Conservation (phyloP, 2,888 invertebrate genomes). For the Standfussiana lucernea region DNA sequence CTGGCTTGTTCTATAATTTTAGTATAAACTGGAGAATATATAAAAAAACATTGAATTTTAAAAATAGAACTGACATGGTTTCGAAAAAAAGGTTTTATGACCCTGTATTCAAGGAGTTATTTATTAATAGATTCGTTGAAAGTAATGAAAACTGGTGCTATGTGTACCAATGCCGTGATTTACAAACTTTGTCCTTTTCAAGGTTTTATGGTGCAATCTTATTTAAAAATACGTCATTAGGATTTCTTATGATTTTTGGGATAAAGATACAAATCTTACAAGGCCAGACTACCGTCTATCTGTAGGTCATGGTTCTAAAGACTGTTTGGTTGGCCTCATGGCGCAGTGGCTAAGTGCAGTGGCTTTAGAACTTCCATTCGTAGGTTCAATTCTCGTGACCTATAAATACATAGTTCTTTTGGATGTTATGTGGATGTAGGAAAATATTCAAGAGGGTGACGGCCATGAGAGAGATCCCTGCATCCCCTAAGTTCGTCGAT, state of each 20-base stretch:
- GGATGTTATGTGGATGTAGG: neutral
- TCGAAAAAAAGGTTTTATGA: neutral
- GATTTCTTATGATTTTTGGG: slow-evolving; percentile 18
- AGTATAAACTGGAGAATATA: neutral
- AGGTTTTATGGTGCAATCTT: slow-evolving; percentile 37
- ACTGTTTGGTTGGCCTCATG: neutral
- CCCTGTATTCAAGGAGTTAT: slow-evolving; percentile 30
- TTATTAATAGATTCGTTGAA: slow-evolving; percentile 29
- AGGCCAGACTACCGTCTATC: neutral
- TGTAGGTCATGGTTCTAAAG: slow-evolving; percentile 4
- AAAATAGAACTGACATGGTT: neutral
- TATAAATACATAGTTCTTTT: neutral
- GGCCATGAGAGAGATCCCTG: neutral
- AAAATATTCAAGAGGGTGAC: neutral
- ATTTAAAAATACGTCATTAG: neutral
- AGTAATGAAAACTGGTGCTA: slow-evolving; percentile 26
- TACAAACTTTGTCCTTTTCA: neutral
- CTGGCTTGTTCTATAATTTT: neutral
- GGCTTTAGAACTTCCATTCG: neutral
- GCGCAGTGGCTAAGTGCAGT: neutral
- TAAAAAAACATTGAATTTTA: neutral
- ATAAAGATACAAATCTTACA: neutral
- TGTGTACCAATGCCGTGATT: slow-evolving; percentile 4
- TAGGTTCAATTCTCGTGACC: slow-evolving; percentile 5
- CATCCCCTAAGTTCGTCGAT: neutral